Base-by-base conservation (phyloP, 2,113 vertebrate genomes). In the Meriones unguiculatus region DNA sequence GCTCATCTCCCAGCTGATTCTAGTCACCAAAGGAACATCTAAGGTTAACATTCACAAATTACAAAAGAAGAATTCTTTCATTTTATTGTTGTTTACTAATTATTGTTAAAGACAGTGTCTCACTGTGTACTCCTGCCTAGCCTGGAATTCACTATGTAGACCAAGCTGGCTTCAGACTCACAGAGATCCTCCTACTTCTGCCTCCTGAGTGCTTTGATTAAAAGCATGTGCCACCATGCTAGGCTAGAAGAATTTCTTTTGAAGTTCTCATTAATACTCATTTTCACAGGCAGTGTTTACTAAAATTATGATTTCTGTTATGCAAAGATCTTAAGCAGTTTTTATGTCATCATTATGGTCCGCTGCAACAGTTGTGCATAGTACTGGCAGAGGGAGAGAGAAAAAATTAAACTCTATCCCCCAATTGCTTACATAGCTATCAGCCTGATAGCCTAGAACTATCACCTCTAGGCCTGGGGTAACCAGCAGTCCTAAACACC, bases 201-300 rank as follows among this genome's bases (percentile, higher is more conserved):
- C 20, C 35, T 62, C 57, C 35, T 38, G 38, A 25, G 25, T 82
- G 20, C 35, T 82, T 25, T 2, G 1, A 38, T 62, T 59, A 62
- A 82, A 82, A 35, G 35, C 22, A 25, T 82, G 80, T 25, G 12
- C 35, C 35, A 38, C 35, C 80, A 62, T 62, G 54, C 54, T 22
- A 3, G 3, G 80, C 35, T 82, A 93, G 70, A 89, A 97, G 54
- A 89, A 86, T 64, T 72, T 25, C 86, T 89, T 91, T 94, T 94
- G 52, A 94, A 81, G 32, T 89, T 54, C 52, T 93, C 20, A 52
- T 87, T 93, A 87, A 46, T 84, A 69, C 89, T 4, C 54, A 46
- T 89, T 89, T 89, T 86, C 78, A 46, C 67, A 96, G 69, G 50
- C 28, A 77, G 32, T 62, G 72, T 32, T 54, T 46, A 85, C 54